Evolutionary conservation across 2,113 vertebrate genomes (phyloP).

Genomic region (Microcebus griseorufus): DNA sequence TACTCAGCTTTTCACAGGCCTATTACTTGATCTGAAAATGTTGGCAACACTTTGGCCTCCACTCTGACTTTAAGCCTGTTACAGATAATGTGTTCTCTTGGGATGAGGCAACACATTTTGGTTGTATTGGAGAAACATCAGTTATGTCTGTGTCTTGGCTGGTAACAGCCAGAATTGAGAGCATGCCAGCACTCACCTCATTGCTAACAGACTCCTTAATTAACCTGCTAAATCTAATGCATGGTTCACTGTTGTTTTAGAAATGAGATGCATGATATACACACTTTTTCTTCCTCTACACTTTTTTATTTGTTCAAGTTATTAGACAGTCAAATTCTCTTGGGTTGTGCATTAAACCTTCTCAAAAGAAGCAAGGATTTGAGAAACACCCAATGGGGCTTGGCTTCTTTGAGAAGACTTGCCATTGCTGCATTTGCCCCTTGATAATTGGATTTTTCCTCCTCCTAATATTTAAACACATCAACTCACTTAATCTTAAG

Average conservation of each 20-base stretch:
- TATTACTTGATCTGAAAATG: slow-evolving; percentile 63
- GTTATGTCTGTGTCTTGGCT: slow-evolving; percentile 55
- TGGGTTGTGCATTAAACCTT: background rate
- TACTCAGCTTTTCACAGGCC: slow-evolving; percentile 59
- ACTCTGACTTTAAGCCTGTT: slow-evolving; percentile 62
- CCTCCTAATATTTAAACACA: background rate
- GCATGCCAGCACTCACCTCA: slow-evolving; percentile 11
- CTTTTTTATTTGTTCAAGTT: slow-evolving; percentile 46
- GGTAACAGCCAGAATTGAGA: slow-evolving; percentile 39
- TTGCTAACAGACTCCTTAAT: slow-evolving; percentile 64
- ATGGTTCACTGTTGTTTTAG: background rate
- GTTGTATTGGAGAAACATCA: slow-evolving; percentile 69
- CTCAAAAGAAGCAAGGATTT: slow-evolving; percentile 29
- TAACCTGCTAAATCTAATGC: slow-evolving; percentile 62
- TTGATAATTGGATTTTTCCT: slow-evolving; percentile 25
- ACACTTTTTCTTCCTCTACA: slow-evolving; percentile 4
- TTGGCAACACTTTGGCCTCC: slow-evolving; percentile 20
- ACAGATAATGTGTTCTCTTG: slow-evolving; percentile 56
- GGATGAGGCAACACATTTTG: slow-evolving; percentile 46
- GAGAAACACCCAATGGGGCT: background rate
- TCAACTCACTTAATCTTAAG: background rate
- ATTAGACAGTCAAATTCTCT: slow-evolving; percentile 19
- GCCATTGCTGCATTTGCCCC: background rate
- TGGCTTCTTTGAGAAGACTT: slow-evolving; percentile 5
- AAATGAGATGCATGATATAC: background rate